These are phyloP conservation scores for Corella eumyota DNA, from an alignment of 23 tunicate genomes.

Conservation along the genomic window DNA sequence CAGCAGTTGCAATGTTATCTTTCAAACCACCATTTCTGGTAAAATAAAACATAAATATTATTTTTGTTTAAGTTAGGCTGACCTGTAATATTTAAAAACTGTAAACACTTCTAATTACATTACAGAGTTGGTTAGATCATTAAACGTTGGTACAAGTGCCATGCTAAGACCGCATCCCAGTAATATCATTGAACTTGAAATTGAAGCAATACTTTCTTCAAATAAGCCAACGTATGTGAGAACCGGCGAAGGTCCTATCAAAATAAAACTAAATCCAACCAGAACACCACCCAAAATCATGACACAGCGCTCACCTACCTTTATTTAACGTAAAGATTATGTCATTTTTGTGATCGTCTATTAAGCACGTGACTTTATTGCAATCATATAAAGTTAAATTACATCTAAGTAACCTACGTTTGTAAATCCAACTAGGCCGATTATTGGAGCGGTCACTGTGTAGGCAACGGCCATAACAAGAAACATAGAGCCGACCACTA, in stretches of 20 bases:
- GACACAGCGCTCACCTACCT: conserved; percentile 5
- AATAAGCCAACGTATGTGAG: not conserved
- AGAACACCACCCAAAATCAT: conserved; percentile 23
- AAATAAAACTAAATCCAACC: conserved; percentile 14
- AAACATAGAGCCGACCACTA: conserved; percentile 44
- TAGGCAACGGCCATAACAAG: conserved; percentile 35
- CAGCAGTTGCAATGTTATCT: conserved; percentile 27
- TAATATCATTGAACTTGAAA: conserved; percentile 18
- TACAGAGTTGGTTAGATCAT: conserved; percentile 18
- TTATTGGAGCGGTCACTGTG: conserved; percentile 13
- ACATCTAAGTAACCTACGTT: conserved; percentile 4
- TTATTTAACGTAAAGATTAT: no score
- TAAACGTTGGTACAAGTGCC: conserved; percentile 27
- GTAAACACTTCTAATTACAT: conserved; percentile 10
- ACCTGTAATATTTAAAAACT: not conserved
- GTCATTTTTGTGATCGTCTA: no score
- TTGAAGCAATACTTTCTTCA: not conserved
- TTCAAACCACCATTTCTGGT: conserved; percentile 23
- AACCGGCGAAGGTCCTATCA: conserved; percentile 32
- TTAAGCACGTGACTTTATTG: no score
- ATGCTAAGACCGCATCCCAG: conserved; percentile 29
- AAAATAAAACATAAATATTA: no score
- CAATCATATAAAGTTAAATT: no score
- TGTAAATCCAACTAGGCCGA: conserved; percentile 17
- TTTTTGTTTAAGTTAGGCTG: not conserved